Conservation (phyloP, 2,797 vertebrate genomes). For the Acanthurus lineatus region DNA sequence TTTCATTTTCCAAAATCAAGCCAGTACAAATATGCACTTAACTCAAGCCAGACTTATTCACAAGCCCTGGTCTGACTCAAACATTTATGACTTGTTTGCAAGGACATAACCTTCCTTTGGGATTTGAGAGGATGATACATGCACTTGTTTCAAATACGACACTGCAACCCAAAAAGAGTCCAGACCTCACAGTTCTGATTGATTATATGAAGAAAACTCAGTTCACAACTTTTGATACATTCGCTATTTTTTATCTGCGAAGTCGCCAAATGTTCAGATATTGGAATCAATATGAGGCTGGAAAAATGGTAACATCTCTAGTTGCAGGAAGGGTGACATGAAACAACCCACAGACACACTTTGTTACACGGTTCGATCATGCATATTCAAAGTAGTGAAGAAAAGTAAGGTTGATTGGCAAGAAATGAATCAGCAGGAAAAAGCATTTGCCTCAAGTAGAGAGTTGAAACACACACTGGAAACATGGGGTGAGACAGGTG, state of each 20-base stretch:
- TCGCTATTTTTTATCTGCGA: too few relatives aligned
- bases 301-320: too few relatives aligned
- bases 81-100: neutral
- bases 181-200: constrained; percentile 36
- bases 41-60: neutral
- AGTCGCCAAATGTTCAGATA: too few relatives aligned
- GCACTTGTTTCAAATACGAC: neutral
- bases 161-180: constrained; percentile 6
- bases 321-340: constrained; percentile 18
- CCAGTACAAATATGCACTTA: constrained; percentile 1
- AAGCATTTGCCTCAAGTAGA: neutral
- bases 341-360: neutral
- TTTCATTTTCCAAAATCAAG: constrained; percentile 18
- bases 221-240: constrained; percentile 49
- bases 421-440: neutral
- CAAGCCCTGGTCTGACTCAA: constrained; percentile 5
- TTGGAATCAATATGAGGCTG: too few relatives aligned
- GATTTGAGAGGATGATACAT: constrained; percentile 8
- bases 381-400: neutral
- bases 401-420: neutral
- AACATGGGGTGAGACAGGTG: neutral
- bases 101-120: constrained; percentile 7
- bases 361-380: neutral
- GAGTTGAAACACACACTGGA: neutral
- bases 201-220: constrained; percentile 41